Evolutionary conservation across 37 sponge, comb jelly and placozoan genomes (phyloP).

Genomic region (Aplysina aerophoba): DNA sequence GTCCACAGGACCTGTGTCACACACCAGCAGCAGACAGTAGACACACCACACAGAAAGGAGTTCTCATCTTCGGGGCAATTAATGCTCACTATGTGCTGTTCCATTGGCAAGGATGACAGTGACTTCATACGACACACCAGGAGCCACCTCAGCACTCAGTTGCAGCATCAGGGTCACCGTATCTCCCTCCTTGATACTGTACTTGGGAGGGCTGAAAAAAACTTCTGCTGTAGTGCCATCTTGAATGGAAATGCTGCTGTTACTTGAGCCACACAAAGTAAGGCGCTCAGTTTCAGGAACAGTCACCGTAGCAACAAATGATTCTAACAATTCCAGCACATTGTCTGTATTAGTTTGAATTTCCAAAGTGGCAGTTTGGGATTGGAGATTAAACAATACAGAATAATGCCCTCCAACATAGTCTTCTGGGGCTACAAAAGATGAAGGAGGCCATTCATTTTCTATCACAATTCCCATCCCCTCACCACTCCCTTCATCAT

Average conservation of each 20-base stretch:
- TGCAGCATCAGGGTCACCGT: not conserved
- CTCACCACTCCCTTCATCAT: too few species aligned
- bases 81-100: conserved; percentile 14
- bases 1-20: not conserved
- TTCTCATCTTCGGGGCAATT: too few species aligned
- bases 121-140: not conserved
- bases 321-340: not conserved
- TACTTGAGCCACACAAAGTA: not conserved
- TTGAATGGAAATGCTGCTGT: not conserved
- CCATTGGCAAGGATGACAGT: not conserved
- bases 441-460: not conserved
- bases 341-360: not conserved
- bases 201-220: conserved; percentile 1
- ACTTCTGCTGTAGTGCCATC: not conserved
- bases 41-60: too few species aligned
- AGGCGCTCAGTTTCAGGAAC: not conserved
- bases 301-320: not conserved
- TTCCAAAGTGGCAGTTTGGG: not conserved
- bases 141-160: conserved; percentile 9
- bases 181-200: not conserved
- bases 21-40: not conserved
- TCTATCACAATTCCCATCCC: too few species aligned
- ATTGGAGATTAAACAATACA: not conserved
- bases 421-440: not conserved
- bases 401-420: not conserved